Conservation (phyloP, 92 coral and sea anemone genomes). For the Phenganax stokvisi region DNA sequence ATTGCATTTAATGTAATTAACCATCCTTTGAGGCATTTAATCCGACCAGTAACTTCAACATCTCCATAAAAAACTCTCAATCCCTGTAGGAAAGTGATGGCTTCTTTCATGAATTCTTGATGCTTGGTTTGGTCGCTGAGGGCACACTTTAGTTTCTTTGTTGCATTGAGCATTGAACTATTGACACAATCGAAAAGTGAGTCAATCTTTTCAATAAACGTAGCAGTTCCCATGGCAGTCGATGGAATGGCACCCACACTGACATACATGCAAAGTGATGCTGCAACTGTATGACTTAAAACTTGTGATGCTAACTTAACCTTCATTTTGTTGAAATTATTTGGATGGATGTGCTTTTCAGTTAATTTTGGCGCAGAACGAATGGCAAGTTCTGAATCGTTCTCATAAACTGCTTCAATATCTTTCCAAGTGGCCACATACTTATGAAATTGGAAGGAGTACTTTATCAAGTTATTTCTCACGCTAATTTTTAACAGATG, state of each 20-base stretch:
- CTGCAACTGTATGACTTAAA: slow-evolving; percentile 34
- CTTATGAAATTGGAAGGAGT: slow-evolving; percentile 6
- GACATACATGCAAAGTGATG: slow-evolving; percentile 23
- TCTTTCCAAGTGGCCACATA: slow-evolving; percentile 35
- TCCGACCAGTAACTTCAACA: slow-evolving; percentile 22
- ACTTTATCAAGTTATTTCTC: slow-evolving; percentile 35
- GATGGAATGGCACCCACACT: slow-evolving; percentile 31
- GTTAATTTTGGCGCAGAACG: slow-evolving; percentile 37
- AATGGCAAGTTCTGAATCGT: slow-evolving; percentile 20
- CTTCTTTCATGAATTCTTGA: slow-evolving; percentile 29
- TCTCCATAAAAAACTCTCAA: slow-evolving; percentile 21
- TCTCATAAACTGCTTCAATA: slow-evolving; percentile 26
- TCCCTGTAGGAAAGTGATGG: slow-evolving; percentile 11
- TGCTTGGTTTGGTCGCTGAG: slow-evolving; percentile 21
- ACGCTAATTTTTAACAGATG: slow-evolving; percentile 22
- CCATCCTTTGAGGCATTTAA: slow-evolving; percentile 40
- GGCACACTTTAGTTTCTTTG: slow-evolving; percentile 29
- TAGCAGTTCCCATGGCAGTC: slow-evolving; percentile 29
- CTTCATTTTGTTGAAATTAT: slow-evolving; percentile 27
- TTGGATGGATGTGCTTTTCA: slow-evolving; percentile 32
- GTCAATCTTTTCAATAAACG: slow-evolving; percentile 24
- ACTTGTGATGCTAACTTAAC: slow-evolving; percentile 35
- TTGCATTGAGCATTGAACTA: slow-evolving; percentile 18
- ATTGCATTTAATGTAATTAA: slow-evolving; percentile 26
- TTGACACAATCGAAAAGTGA: slow-evolving; percentile 15